Evolutionary conservation across 1,140 invertebrate species (phyloP), one percentile per base, ranked within the genome.

Genomic region (Danaus plexippus): DNA sequence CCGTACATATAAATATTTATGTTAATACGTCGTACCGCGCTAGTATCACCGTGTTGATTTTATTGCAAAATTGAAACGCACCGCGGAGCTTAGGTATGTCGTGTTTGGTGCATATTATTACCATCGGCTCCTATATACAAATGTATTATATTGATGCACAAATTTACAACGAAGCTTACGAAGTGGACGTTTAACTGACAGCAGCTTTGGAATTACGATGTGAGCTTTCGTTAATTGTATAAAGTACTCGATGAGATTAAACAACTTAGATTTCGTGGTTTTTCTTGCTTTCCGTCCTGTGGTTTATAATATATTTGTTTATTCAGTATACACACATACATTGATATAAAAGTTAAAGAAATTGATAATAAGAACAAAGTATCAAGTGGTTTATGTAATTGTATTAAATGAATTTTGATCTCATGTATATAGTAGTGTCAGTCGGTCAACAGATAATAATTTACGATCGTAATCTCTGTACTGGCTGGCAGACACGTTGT

Each of bases 61-160:
- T 80, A 80, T 85, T 85, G 77, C 80, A 80, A 85, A 85, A 85
- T 81, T 71, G 73, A 79, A 79, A 81, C 77, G 61, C 71, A 72
- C 64, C 57, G 60, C 63, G 67, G 63, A 63, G 57, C 66, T 54
- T 58, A 63, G 56, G 60, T 60, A 63, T 71, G 70, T 57, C 61
- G 67, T 63, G 68, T 67, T 71, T 73, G 66, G 70, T 68, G 68
- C 64, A 64, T 69, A 73, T 75, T 75, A 71, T 76, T 73, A 75
- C 66, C 76, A 75, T 65, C 64, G 67, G 63, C 63, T 72, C 61
- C 65, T 66, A 80, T 78, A 83, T 79, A 76, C 69, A 79, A 83
- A 83, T 80, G 68, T 55, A 56, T 54, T 54, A 61, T 72, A 80
- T 71, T 75, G 75, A 74, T 68, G 71, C 70, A 78, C 71, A 77